Base-by-base conservation (phyloP, 1,140 invertebrate genomes). In the Laodelphax striatellus region DNA sequence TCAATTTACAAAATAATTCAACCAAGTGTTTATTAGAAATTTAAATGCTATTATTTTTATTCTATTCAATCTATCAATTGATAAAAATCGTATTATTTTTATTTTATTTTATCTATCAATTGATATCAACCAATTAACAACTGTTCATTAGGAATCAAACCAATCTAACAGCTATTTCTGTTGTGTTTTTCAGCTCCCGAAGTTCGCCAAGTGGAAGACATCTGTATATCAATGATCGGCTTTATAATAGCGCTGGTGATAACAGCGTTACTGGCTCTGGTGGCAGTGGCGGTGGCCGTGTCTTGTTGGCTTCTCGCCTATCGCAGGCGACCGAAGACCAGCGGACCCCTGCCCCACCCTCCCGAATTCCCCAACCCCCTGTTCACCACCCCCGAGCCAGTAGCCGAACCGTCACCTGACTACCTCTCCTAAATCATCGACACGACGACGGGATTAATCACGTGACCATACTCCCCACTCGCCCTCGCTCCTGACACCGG, bases 301-400 rank as follows among this genome's bases (percentile, higher is more conserved):
- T 94, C 91, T 42, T 95, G 92, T 73, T 96, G 92, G 92, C 78
- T 95, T 52, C 90, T 95, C 82, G 92, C 92, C 61, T 94, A 94
- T 76, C 77, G 92, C 67, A 82, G 90, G 63, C 82, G 88, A 67
- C 88, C 90, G 53, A 90, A 90, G 68, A 82, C 85, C 53, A 81
- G 87, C 59, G 92, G 91, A 53, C 92, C 92, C 61, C 79, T 96
- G 69, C 92, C 92, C 64, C 92, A 96, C 79, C 92, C 92, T 55
- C 87, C 90, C 63, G 91, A 95, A 75, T 94, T 96, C 76, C 92
- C 92, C 55, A 95, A 96, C 72, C 92, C 92, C 55, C 77, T 96
- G 65, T 94, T 94, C 74, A 90, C 91, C 68, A 91, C 90, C 67
- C 86, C 81, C 67, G 83, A 87, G 68, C 86, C 85, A 14, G 79